A percentile compares a stretch with the other conserved stretches of the same genome.
phyloP scores from a whole-genome alignment of 53 echinoderm and acorn worm species.

The Henricia sp. region DNA sequence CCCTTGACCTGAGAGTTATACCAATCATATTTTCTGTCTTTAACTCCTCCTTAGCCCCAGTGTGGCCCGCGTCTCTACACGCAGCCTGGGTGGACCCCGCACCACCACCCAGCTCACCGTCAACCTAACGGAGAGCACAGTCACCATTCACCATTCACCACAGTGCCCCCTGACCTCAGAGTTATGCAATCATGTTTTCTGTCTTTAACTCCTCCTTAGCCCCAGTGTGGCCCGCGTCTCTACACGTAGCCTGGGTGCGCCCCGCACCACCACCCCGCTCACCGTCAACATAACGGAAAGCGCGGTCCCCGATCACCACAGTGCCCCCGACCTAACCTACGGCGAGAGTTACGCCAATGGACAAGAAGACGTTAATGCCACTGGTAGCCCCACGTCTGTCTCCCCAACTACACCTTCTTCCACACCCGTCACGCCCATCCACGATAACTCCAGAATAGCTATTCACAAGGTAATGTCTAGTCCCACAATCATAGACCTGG shows the following conservation, averaged over 20 bases:
- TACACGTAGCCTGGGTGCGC: slow-evolving; percentile 95
- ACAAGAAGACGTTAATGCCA: slow-evolving; percentile 63
- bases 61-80: not conserved
- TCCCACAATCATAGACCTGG: too few relatives aligned
- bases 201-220: slow-evolving; percentile 17
- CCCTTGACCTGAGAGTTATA: slow-evolving; percentile 69
- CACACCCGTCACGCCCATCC: slow-evolving; percentile 93
- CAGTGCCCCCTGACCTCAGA: not conserved
- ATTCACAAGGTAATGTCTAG: slow-evolving; percentile 85
- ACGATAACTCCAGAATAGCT: slow-evolving; percentile 94
- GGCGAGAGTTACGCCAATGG: slow-evolving; percentile 67
- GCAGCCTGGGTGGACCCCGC: not conserved
- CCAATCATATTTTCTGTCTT: slow-evolving; percentile 17
- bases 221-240: slow-evolving; percentile 91
- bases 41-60: not conserved
- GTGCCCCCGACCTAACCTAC: slow-evolving; percentile 85
- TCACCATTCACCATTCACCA: not conserved
- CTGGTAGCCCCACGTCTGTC: slow-evolving; percentile 67
- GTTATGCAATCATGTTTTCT: too few relatives aligned
- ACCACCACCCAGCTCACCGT: not conserved
- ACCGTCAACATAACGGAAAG: slow-evolving; percentile 94
- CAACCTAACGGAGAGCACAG: not conserved
- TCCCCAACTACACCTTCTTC: slow-evolving; percentile 91
- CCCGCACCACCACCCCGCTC: slow-evolving; percentile 94
- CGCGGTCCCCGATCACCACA: slow-evolving; percentile 87